Conservation (phyloP, 2,888 invertebrate species). For the Heliconius sara region DNA sequence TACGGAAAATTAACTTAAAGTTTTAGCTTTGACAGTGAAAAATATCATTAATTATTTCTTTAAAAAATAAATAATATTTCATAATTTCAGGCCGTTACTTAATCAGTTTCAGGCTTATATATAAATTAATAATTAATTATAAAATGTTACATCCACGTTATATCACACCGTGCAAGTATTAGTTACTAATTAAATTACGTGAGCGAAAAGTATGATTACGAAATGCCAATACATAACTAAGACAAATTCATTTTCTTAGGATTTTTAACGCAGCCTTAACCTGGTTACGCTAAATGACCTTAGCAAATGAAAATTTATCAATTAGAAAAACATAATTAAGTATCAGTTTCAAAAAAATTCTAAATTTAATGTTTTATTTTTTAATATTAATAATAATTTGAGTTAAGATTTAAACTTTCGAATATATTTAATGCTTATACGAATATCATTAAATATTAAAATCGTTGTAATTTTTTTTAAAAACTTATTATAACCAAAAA, state of each 20-base stretch:
- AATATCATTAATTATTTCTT: neutral
- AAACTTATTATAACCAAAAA: neutral
- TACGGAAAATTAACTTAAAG: neutral
- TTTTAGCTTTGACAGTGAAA: neutral
- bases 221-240: slow-evolving; percentile 18
- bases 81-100: neutral
- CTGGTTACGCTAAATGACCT: slow-evolving; percentile 7
- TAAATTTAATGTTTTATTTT: neutral
- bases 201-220: slow-evolving; percentile 7
- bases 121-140: neutral
- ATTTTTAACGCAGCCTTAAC: slow-evolving; percentile 13
- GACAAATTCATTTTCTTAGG: slow-evolving; percentile 4
- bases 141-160: neutral
- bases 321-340: neutral
- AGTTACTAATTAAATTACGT: slow-evolving; percentile 27
- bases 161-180: neutral
- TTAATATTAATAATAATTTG: neutral
- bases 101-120: neutral
- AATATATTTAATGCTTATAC: neutral
- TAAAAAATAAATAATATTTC: neutral
- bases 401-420: neutral
- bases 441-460: neutral
- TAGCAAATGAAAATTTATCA: neutral
- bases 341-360: neutral
- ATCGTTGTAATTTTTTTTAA: too few species aligned